Percentiles rank a stretch among this genome's conserved stretches.
These are phyloP conservation scores for Acanthosepion esculentum DNA, from an alignment of 2,888 invertebrate species.

Conservation along the genomic window DNA sequence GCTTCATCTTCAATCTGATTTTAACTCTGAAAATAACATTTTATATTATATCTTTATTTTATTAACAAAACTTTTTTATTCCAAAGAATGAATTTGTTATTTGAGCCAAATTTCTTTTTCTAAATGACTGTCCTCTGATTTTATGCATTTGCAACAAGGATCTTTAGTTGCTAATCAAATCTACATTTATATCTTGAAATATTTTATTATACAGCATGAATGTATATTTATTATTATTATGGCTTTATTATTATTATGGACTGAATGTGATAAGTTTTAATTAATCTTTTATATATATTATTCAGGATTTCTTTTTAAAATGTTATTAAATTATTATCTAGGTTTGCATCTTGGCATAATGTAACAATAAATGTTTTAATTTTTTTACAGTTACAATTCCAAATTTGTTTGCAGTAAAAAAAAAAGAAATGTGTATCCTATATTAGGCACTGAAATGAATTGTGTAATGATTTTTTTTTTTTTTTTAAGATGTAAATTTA, in stretches of 20 bases:
- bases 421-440: not conserved
- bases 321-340: not conserved
- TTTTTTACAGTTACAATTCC: not conserved
- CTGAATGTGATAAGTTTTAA: not conserved
- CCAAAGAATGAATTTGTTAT: not conserved
- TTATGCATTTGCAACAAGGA: not conserved
- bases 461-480: not conserved
- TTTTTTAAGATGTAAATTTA: not conserved
- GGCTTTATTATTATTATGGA: not conserved
- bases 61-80: not conserved
- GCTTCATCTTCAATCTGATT: not conserved
- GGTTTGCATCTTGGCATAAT: not conserved
- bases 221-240: constrained; percentile 35
- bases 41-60: not conserved
- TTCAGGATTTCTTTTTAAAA: not conserved
- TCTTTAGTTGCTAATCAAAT: not conserved
- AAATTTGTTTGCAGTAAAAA: not conserved
- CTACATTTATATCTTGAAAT: not conserved
- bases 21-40: not conserved
- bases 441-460: not conserved
- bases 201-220: not conserved
- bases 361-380: not conserved
- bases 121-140: not conserved
- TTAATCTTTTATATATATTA: not conserved
- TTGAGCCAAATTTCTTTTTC: not conserved